These are phyloP conservation scores for Phataginus tricuspis DNA, from an alignment of 2,797 vertebrate species.

Conservation along the genomic window DNA sequence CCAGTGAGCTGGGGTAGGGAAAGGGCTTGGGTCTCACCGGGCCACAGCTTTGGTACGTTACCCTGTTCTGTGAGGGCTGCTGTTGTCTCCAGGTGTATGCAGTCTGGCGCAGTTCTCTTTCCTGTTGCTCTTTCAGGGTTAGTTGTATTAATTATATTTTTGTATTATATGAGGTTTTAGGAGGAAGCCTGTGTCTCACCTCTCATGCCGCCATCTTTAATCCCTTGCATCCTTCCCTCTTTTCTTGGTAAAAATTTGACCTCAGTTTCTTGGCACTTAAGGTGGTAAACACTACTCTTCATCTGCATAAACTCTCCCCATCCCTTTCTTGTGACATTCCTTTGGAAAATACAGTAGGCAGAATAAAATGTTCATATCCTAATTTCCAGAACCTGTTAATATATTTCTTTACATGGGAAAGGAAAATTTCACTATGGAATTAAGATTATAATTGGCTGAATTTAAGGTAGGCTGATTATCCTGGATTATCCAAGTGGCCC, in stretches of 20 bases:
- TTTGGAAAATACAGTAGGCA: not conserved
- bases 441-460: not conserved
- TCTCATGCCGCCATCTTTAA: no score
- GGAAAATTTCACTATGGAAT: not conserved
- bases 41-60: no score
- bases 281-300: not conserved
- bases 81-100: no score
- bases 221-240: not conserved
- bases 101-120: no score
- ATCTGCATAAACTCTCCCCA: not conserved
- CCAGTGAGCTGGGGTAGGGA: no score
- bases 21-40: no score
- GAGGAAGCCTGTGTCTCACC: no score
- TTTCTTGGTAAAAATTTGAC: not conserved
- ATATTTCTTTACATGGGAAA: not conserved
- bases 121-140: no score
- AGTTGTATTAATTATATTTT: no score
- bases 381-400: constrained; percentile 1
- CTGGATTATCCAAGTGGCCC: not conserved
- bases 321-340: not conserved
- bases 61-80: no score
- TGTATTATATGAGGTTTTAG: no score
- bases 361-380: not conserved
- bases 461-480: not conserved
- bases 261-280: not conserved